A percentile compares a stretch with the other conserved stretches of the same genome.
phyloP scores from a whole-genome alignment of 1,140 invertebrate genomes.

The Araneus ventricosus region DNA sequence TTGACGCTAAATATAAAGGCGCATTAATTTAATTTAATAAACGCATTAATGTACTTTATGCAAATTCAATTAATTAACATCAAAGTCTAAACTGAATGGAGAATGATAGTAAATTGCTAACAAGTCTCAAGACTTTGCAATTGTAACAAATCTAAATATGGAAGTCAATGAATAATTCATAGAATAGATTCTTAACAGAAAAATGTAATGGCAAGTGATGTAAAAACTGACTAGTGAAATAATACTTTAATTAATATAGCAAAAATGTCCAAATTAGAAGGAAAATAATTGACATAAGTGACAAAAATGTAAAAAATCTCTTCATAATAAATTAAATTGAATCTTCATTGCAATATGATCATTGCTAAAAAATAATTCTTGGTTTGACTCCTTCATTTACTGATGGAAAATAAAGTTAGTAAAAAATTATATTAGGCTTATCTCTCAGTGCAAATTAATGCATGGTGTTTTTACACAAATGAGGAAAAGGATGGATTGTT shows the following conservation, averaged over 20 bases:
- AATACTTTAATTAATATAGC: not conserved
- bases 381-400: too few species aligned
- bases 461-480: too few species aligned
- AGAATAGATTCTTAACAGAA: not conserved
- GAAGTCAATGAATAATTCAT: slow-evolving; percentile 16
- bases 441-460: too few species aligned
- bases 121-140: not conserved
- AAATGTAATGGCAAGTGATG: not conserved
- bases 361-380: too few species aligned
- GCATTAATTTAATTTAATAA: not conserved
- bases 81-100: not conserved
- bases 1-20: not conserved
- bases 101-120: not conserved
- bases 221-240: not conserved
- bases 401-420: too few species aligned
- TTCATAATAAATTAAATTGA: not conserved
- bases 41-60: not conserved
- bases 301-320: not conserved
- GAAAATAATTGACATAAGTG: not conserved
- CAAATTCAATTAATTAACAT: not conserved
- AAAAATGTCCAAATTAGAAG: not conserved
- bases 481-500: too few species aligned
- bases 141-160: not conserved
- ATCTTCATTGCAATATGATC: not conserved
- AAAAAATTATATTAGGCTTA: too few species aligned